Evolutionary conservation across 2,888 invertebrate species (phyloP).

Genomic region (Omphaloscelis lunosa): DNA sequence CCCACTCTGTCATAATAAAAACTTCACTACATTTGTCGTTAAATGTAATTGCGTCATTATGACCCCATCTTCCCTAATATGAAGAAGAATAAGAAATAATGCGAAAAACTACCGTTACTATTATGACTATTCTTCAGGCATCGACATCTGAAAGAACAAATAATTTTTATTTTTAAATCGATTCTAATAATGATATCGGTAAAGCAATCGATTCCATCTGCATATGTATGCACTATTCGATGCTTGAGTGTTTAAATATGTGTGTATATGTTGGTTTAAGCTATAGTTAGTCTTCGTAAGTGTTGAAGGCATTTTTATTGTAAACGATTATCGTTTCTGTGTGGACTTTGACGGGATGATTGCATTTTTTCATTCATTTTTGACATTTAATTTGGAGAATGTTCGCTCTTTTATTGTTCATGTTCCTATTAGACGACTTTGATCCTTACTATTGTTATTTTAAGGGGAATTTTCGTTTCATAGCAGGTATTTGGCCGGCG

Average conservation of each 20-base stretch:
- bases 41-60: constrained; percentile 54
- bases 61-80: constrained; percentile 46
- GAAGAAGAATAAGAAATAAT: constrained; percentile 43
- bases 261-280: constrained; percentile 17
- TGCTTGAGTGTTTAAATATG: constrained; percentile 8
- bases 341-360: constrained; percentile 55
- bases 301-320: constrained; percentile 60
- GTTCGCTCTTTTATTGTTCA: constrained; percentile 46
- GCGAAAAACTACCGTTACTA: constrained; percentile 35
- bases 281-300: constrained; percentile 17
- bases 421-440: constrained; percentile 14
- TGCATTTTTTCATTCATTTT: constrained; percentile 59
- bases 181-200: constrained; percentile 41
- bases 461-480: constrained; percentile 11
- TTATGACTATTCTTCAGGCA: constrained; percentile 41
- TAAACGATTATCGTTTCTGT: constrained; percentile 46
- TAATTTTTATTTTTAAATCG: constrained; percentile 31
- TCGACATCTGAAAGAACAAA: constrained; percentile 32
- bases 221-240: constrained; percentile 44
- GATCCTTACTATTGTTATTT: constrained; percentile 4
- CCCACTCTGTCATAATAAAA: constrained; percentile 37
- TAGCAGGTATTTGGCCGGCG: background rate
- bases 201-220: constrained; percentile 48
- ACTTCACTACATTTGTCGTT: constrained; percentile 38
- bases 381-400: constrained; percentile 60